phyloP scores from a whole-genome alignment of 2,888 invertebrate species.

The Muschampia plurimacula region DNA sequence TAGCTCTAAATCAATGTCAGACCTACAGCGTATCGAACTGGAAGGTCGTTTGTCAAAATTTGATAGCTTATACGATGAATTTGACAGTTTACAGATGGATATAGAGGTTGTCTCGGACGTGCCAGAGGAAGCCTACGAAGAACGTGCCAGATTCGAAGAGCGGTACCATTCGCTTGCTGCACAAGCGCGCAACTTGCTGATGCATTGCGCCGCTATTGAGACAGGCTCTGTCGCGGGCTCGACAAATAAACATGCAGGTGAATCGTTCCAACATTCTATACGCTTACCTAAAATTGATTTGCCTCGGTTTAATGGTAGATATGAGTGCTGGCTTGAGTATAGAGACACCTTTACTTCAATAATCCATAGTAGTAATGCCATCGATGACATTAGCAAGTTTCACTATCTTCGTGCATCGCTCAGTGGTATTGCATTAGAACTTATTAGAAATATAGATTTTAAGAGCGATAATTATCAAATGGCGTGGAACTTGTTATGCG shows the following conservation, averaged over 20 bases:
- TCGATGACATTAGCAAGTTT: conserved; percentile 37
- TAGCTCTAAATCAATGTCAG: conserved; percentile 24
- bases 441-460: conserved; percentile 41
- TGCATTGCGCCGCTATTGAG: background rate
- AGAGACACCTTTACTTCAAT: conserved; percentile 39
- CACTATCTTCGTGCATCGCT: conserved; percentile 26
- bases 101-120: background rate
- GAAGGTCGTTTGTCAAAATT: conserved; percentile 20
- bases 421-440: conserved; percentile 33
- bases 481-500: conserved; percentile 41
- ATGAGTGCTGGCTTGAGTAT: conserved; percentile 44
- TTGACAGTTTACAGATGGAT: conserved; percentile 27
- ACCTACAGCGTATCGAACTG: conserved; percentile 26
- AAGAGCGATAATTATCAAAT: conserved; percentile 33
- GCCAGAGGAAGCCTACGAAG: background rate
- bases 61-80: conserved; percentile 18
- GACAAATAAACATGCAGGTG: background rate
- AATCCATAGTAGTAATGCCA: conserved; percentile 33
- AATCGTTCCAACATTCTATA: conserved; percentile 1
- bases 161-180: background rate
- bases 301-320: conserved; percentile 39
- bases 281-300: conserved; percentile 41
- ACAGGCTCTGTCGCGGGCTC: background rate
- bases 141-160: background rate
- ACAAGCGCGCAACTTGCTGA: background rate